Evolutionary conservation across 2,888 invertebrate species (phyloP).

Genomic region (Platycheirus rosarum): DNA sequence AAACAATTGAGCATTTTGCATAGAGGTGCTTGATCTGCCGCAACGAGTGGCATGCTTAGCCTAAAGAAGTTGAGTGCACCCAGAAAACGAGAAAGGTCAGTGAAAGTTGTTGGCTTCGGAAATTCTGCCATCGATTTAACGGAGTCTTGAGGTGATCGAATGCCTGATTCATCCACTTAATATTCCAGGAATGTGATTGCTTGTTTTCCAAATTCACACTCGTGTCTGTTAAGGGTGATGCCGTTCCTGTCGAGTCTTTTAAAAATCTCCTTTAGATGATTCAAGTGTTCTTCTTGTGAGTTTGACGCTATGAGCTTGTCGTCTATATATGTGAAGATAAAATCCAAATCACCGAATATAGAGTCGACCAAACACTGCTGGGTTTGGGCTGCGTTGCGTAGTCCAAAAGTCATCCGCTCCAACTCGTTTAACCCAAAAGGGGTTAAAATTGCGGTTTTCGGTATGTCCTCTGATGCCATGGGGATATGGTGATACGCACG

Average conservation of each 20-base stretch:
- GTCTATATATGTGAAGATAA: slow-evolving; percentile 1
- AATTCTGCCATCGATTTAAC: slow-evolving; percentile 12
- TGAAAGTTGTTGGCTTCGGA: slow-evolving; percentile 14
- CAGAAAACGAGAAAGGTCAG: slow-evolving; percentile 19
- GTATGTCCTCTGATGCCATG: no score
- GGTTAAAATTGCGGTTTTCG: not conserved
- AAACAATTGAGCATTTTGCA: slow-evolving; percentile 3
- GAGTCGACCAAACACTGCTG: not conserved
- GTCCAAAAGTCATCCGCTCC: no score
- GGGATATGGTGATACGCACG: no score
- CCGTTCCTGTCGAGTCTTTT: no score
- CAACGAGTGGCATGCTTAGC: slow-evolving; percentile 11
- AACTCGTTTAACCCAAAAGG: no score
- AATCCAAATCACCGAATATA: not conserved
- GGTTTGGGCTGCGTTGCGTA: no score
- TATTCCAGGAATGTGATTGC: slow-evolving; percentile 21
- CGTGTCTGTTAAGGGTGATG: slow-evolving; percentile 11
- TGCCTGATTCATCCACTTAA: not conserved
- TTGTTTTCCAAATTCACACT: slow-evolving; percentile 23
- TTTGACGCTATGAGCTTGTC: no score
- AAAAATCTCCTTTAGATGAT: no score
- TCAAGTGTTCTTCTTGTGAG: slow-evolving; percentile 2
- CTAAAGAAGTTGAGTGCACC: slow-evolving; percentile 25
- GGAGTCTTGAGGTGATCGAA: no score
- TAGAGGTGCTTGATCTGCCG: slow-evolving; percentile 6